Evolutionary conservation across 2,113 vertebrate genomes (phyloP).

Genomic region (Ammospiza caudacuta): DNA sequence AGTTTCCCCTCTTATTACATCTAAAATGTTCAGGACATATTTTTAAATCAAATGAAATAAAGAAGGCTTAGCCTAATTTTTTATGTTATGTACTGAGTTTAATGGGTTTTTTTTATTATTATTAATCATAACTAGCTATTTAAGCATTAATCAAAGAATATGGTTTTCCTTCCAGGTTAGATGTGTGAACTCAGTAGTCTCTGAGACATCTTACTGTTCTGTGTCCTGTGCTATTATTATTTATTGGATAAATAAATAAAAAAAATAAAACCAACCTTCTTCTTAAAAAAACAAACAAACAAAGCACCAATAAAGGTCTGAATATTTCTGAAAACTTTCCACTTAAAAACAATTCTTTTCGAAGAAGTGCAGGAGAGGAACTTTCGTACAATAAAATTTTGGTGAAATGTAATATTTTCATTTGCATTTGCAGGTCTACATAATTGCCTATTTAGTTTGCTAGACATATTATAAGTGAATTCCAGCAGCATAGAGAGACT

Average conservation of each 20-base stretch:
- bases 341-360: neutral
- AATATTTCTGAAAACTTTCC: neutral
- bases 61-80: neutral
- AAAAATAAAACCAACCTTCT: rapidly evolving
- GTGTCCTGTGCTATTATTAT: neutral
- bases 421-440: neutral
- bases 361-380: neutral
- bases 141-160: neutral
- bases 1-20: neutral
- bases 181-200: neutral
- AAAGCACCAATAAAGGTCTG: neutral
- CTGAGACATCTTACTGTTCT: neutral
- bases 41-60: neutral
- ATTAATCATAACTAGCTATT: neutral
- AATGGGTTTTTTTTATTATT: neutral
- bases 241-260: neutral
- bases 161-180: neutral
- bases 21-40: neutral
- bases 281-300: neutral
- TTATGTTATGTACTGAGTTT: neutral
- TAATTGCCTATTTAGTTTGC: rapidly evolving
- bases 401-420: neutral
- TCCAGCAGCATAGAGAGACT: neutral
- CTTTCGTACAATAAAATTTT: neutral
- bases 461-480: neutral